Percentiles rank a stretch among this genome's conserved stretches.
phyloP scores from a whole-genome alignment of 2,113 vertebrate genomes.

The Castor canadensis region DNA sequence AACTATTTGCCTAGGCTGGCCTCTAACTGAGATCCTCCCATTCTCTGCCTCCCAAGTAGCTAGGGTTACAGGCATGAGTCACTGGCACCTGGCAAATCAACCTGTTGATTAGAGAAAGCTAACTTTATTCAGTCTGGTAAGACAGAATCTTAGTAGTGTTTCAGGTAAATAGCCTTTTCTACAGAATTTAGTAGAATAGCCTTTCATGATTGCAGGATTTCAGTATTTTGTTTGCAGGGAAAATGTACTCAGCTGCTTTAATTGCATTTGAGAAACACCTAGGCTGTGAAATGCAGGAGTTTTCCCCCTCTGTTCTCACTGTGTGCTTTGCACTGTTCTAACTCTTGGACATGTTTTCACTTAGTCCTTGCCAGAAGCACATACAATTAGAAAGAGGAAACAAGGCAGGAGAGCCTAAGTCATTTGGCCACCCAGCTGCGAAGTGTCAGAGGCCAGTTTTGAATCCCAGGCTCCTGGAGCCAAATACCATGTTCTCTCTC shows the following conservation, averaged over 20 bases:
- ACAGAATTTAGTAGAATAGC: neutral
- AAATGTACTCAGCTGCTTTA: neutral
- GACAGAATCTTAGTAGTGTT: neutral
- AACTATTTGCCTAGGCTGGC: too few species aligned
- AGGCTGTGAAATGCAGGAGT: neutral
- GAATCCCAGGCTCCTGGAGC: neutral
- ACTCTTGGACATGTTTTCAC: neutral
- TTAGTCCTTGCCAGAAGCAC: neutral
- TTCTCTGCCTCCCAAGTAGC: too few species aligned
- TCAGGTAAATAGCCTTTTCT: neutral
- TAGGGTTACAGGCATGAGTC: too few species aligned
- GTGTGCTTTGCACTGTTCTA: neutral
- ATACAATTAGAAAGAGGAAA: neutral
- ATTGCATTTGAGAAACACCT: neutral
- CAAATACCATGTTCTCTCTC: neutral
- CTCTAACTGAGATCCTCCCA: too few species aligned
- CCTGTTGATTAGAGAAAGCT: neutral
- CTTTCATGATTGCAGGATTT: neutral
- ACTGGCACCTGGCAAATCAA: too few species aligned
- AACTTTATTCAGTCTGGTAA: slow-evolving; percentile 2
- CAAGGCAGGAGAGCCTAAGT: neutral
- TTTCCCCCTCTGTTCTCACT: neutral
- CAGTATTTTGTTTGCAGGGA: neutral
- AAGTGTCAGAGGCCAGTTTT: neutral
- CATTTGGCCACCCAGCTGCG: neutral